phyloP scores from a whole-genome alignment of 64 coral and sea anemone species.

The Pocillopora verrucosa region DNA sequence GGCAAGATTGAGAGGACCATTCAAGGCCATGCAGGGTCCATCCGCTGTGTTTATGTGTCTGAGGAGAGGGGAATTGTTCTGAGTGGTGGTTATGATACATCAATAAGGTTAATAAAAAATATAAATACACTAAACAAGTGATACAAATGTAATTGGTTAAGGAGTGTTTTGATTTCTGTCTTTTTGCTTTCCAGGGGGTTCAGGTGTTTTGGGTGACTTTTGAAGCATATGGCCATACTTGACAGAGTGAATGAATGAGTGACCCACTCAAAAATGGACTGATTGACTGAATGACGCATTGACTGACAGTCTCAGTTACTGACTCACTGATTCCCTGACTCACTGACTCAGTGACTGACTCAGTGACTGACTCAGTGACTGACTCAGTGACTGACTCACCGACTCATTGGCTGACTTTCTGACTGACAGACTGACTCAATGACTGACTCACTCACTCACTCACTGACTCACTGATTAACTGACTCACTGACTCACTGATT shows the following conservation, averaged over 20 bases:
- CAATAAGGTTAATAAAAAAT: conserved; percentile 69
- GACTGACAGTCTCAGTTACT: background rate
- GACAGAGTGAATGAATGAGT: too few relatives aligned
- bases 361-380: background rate
- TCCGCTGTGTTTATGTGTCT: conserved; percentile 79
- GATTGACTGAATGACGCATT: background rate
- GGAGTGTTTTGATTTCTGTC: background rate
- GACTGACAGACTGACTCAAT: background rate
- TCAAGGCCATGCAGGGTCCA: conserved; percentile 92
- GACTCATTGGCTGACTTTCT: background rate
- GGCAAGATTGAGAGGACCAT: conserved; percentile 79
- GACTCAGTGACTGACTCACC: background rate
- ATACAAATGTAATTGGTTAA: background rate
- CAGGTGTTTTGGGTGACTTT: too few relatives aligned
- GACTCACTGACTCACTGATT: too few relatives aligned
- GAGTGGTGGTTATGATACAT: conserved; percentile 96
- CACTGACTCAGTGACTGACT: background rate
- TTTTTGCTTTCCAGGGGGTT: background rate
- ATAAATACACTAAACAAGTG: background rate
- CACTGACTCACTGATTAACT: too few relatives aligned
- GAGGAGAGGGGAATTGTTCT: conserved; percentile 83
- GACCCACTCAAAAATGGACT: background rate
- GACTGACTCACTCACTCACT: background rate
- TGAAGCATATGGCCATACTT: background rate
- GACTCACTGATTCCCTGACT: background rate